A percentile compares a stretch with the other conserved stretches of the same genome.
phyloP scores from a whole-genome alignment of 2,797 vertebrate genomes.

The Anabas testudineus region DNA sequence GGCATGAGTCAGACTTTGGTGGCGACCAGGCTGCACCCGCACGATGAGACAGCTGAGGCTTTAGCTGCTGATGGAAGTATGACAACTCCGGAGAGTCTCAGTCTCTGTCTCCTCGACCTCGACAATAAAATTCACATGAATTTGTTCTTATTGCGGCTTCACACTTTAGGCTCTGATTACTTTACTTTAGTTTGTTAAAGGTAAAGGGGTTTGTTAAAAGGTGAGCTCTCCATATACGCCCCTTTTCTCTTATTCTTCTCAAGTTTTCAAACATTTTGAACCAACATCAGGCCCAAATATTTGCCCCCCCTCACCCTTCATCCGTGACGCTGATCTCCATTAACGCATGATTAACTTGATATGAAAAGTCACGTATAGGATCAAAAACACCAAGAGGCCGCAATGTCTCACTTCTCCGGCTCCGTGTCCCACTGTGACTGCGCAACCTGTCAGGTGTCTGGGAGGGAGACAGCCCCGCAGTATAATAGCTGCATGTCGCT shows the following conservation, averaged over 20 bases:
- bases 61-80: slow-evolving; percentile 19
- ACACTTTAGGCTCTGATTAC: no score
- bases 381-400: background rate
- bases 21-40: slow-evolving; percentile 49
- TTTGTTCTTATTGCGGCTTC: no score
- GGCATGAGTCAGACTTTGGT: slow-evolving; percentile 72
- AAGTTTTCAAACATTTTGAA: background rate
- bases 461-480: slow-evolving; percentile 29
- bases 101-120: background rate
- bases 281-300: background rate
- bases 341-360: background rate
- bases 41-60: slow-evolving; percentile 35
- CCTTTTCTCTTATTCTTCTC: background rate
- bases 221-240: no score
- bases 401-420: slow-evolving; percentile 20
- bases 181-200: no score
- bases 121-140: no score
- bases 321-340: background rate
- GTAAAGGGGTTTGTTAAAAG: no score
- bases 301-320: no score
- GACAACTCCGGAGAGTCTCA: slow-evolving; percentile 6
- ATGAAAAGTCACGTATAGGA: background rate
- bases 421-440: slow-evolving; percentile 11
- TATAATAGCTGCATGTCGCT: slow-evolving; percentile 56
- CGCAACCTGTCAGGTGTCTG: slow-evolving; percentile 37